These are phyloP conservation scores for Brachionus rubens DNA, from an alignment of 1,140 invertebrate genomes.

Conservation along the genomic window DNA sequence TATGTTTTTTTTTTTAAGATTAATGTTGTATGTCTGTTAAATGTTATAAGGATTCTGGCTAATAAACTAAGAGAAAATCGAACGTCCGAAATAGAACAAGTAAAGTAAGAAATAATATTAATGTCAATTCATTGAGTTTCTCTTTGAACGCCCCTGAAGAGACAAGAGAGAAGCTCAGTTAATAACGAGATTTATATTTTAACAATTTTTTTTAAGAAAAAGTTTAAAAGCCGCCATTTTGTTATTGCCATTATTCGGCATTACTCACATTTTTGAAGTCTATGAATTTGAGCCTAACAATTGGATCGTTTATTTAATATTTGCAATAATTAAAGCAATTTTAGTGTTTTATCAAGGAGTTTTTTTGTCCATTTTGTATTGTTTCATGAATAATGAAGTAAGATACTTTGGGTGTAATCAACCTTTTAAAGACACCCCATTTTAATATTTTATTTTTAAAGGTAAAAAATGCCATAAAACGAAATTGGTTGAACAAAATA, in stretches of 20 bases:
- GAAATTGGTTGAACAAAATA: conserved; percentile 38
- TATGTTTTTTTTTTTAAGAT: conserved; percentile 3
- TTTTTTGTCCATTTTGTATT: conserved; percentile 42
- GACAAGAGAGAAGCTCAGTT: too few species aligned
- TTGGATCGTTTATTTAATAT: conserved; percentile 27
- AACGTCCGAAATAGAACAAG: conserved; percentile 32
- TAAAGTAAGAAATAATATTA: conserved; percentile 35
- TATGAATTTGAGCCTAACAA: conserved; percentile 20
- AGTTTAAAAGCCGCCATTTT: conserved; percentile 37
- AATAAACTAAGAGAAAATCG: conserved; percentile 43
- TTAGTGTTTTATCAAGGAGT: conserved; percentile 44
- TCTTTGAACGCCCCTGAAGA: too few species aligned
- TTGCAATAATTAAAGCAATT: conserved; percentile 36
- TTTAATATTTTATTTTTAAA: neutral
- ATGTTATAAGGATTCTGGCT: conserved; percentile 35
- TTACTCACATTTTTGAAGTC: conserved; percentile 40
- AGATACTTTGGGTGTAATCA: neutral
- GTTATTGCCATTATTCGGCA: conserved; percentile 37
- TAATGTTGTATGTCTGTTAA: conserved; percentile 29
- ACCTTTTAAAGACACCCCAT: neutral
- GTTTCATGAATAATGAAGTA: conserved; percentile 46
- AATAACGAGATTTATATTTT: too few species aligned
- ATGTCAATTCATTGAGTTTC: too few species aligned
- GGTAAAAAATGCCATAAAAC: conserved; percentile 22
- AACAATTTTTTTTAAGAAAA: conserved; percentile 39